Conservation (phyloP, 2,113 vertebrate species). For the Prochilodus magdalenae region DNA sequence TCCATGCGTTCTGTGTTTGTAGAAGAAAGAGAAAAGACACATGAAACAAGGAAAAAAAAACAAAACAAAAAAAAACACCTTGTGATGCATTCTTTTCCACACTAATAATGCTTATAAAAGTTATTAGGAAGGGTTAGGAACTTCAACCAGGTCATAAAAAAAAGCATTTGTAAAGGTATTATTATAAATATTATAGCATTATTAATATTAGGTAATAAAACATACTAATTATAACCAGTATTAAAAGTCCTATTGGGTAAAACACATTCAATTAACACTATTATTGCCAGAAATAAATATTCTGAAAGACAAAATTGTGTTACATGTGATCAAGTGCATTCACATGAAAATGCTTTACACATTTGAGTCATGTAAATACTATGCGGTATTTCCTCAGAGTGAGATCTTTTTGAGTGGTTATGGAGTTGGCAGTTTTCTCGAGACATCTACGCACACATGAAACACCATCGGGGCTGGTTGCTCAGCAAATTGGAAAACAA, state of each 20-base stretch:
- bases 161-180: too few relatives aligned
- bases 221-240: too few relatives aligned
- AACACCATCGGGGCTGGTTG: conserved; percentile 50
- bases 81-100: not conserved
- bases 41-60: too few relatives aligned
- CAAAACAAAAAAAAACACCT: not conserved
- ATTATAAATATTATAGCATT: too few relatives aligned
- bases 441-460: conserved; percentile 28
- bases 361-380: not conserved
- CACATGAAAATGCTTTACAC: not conserved
- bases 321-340: not conserved
- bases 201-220: too few relatives aligned
- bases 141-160: too few relatives aligned
- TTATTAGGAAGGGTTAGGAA: too few relatives aligned
- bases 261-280: too few relatives aligned
- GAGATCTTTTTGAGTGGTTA: not conserved
- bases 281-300: not conserved
- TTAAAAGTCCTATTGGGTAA: too few relatives aligned
- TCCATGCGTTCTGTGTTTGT: conserved; percentile 91
- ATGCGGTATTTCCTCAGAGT: not conserved
- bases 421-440: conserved; percentile 11
- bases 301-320: not conserved
- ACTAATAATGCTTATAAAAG: too few relatives aligned
- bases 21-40: not conserved
- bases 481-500: conserved; percentile 59